Percentiles rank a stretch among this genome's conserved stretches.
Conservation (phyloP, 2,113 vertebrate genomes). For the Apodemus sylvaticus region DNA sequence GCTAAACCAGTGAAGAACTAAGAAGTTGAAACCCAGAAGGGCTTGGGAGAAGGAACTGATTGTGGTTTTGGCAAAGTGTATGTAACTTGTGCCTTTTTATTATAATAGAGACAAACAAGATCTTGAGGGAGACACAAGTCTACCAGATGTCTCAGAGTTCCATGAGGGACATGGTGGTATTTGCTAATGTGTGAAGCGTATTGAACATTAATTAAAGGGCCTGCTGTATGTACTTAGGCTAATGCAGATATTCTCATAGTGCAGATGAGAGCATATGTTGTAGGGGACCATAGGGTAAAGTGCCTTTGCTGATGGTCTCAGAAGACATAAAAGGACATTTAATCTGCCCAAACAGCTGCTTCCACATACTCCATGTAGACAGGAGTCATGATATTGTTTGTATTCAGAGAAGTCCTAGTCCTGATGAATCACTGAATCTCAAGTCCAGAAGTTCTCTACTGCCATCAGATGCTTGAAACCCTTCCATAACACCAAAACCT, state of each 20-base stretch:
- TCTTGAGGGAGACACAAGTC: slow-evolving; percentile 62
- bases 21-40: not conserved
- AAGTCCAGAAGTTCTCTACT: not conserved
- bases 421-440: not conserved
- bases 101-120: slow-evolving; percentile 23
- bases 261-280: slow-evolving; percentile 63
- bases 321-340: slow-evolving; percentile 57
- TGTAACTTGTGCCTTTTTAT: slow-evolving; percentile 39
- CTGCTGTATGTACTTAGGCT: slow-evolving; percentile 74
- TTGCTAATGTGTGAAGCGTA: slow-evolving; percentile 75
- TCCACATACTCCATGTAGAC: not conserved
- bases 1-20: not conserved
- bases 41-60: not conserved
- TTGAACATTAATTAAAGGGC: slow-evolving; percentile 80
- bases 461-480: not conserved
- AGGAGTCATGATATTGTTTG: not conserved
- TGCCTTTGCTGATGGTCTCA: slow-evolving; percentile 45
- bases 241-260: slow-evolving; percentile 55
- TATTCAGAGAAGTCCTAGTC: not conserved
- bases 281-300: not conserved
- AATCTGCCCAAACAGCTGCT: slow-evolving; percentile 57
- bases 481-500: not conserved
- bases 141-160: slow-evolving; percentile 73
- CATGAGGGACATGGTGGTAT: slow-evolving; percentile 75
- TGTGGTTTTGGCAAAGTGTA: not conserved